Base-by-base conservation (phyloP, 2,797 vertebrate genomes). In the Cygnus olor region DNA sequence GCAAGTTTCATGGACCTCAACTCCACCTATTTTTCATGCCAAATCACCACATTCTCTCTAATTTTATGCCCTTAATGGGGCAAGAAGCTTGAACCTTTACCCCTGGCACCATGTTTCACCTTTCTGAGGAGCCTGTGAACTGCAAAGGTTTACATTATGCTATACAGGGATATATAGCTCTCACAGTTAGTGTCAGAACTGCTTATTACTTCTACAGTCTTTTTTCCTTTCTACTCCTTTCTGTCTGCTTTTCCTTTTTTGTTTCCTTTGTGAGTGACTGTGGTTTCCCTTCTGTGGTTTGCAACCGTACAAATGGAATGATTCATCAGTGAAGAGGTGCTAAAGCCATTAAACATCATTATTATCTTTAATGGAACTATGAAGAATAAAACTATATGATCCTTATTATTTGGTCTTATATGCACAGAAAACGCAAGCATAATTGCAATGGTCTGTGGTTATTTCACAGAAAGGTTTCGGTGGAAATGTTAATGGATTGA, bases 401-500 rank as follows among this genome's bases (percentile, higher is more conserved):
- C 24, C 34, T 74, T 93, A 64, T 82, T 86, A 78, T 88, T 47
- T 93, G n/a, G 17, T 54, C n/a, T 16, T 65, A 18, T 74, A 68
- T n/a, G 47, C 58, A 78, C 9, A 91, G 60, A 86, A 44, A 30
- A 42, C 16, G 38, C 49, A 85, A 78, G 24, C 3, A 3, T 80
- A 89, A 64, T 53, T 93, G 44, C 7, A 4, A 49, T n/a, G 74
- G 78, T 77, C 74, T 84, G 1, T 47, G 49, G 22, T 73, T 94
- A 65, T 84, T 94, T 84, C 12, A 27, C 61, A 21, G 49, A 71
- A 93, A 74, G 27, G 16, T 77, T 94, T 91, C 83, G 77, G 47
- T 66, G 57, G 47, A 91, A 96, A 86, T 87, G 90, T 64, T 83
- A 86, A 78, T 57, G 28, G 32, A 77, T 69, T 86, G 80, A 96